These are phyloP conservation scores for Campoplex capitator DNA, from an alignment of 2,888 invertebrate genomes.

Conservation along the genomic window DNA sequence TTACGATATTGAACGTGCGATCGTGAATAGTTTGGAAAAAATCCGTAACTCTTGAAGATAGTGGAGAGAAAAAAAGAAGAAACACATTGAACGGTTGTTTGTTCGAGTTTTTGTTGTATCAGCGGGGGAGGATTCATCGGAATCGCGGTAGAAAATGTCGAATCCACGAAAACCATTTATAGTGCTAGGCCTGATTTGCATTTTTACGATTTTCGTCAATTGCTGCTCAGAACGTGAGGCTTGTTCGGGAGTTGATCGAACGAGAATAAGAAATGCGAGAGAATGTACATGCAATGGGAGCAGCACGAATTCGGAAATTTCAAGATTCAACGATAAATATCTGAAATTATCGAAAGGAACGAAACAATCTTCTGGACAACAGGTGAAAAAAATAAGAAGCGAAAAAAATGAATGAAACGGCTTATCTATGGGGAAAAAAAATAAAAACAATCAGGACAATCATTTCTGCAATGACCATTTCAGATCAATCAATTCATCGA, in stretches of 20 bases:
- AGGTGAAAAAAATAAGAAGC: background rate
- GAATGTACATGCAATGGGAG: no score
- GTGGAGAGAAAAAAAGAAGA: background rate
- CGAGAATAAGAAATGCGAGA: background rate
- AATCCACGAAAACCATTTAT: background rate
- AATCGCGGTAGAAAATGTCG: background rate
- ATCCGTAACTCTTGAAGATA: background rate
- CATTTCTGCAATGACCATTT: background rate
- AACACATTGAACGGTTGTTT: background rate
- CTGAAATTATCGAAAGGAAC: background rate
- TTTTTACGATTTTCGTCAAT: constrained; percentile 20
- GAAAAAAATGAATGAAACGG: background rate
- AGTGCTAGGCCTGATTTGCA: background rate
- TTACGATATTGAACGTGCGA: background rate
- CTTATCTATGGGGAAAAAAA: background rate
- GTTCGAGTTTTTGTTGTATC: background rate
- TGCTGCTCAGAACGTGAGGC: constrained; percentile 46
- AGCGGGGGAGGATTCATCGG: background rate
- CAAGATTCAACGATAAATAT: background rate
- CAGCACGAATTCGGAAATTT: background rate
- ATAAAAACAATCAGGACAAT: background rate
- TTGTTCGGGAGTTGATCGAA: constrained; percentile 27
- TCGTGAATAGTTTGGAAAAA: background rate
- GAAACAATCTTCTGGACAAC: background rate
- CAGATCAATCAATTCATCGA: constrained; percentile 72